phyloP scores from a whole-genome alignment of 2,888 invertebrate species.

The Athripsodes cinereus region DNA sequence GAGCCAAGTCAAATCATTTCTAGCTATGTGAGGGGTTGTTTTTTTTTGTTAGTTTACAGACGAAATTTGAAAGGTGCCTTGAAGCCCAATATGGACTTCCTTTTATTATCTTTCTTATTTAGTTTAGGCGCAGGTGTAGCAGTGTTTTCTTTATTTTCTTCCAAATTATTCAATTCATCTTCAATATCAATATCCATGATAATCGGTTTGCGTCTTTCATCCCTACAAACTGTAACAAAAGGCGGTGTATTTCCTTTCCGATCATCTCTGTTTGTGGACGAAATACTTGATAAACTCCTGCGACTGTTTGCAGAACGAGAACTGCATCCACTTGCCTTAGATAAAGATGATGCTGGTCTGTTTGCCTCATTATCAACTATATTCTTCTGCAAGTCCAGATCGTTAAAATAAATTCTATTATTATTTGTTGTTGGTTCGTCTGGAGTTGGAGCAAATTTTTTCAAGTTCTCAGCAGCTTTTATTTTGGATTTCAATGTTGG shows the following conservation, averaged over 20 bases:
- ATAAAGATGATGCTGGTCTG: slow-evolving; percentile 10
- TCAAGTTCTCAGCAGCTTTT: slow-evolving; percentile 15
- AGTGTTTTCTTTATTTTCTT: slow-evolving; percentile 20
- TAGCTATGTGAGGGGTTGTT: too few species aligned
- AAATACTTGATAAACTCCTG: slow-evolving; percentile 16
- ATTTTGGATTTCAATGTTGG: slow-evolving; percentile 15
- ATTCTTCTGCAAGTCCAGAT: neutral
- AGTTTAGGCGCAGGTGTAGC: slow-evolving; percentile 13
- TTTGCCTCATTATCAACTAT: neutral
- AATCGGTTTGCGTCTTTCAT: slow-evolving; percentile 10
- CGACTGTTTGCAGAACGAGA: slow-evolving; percentile 21
- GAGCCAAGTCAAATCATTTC: too few species aligned
- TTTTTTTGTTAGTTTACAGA: too few species aligned
- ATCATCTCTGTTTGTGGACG: neutral
- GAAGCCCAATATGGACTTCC: slow-evolving; percentile 43
- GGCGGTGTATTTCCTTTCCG: neutral
- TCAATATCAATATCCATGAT: slow-evolving; percentile 13
- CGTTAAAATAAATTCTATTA: neutral
- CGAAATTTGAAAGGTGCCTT: slow-evolving; percentile 48
- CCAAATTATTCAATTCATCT: neutral
- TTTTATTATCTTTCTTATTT: slow-evolving; percentile 39
- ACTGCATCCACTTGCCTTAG: slow-evolving; percentile 17
- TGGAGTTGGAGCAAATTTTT: slow-evolving; percentile 5
- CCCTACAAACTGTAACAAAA: neutral
- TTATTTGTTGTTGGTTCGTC: neutral